These are phyloP conservation scores for Archilochus colubris DNA, from an alignment of 2,113 vertebrate genomes.

Conservation along the genomic window DNA sequence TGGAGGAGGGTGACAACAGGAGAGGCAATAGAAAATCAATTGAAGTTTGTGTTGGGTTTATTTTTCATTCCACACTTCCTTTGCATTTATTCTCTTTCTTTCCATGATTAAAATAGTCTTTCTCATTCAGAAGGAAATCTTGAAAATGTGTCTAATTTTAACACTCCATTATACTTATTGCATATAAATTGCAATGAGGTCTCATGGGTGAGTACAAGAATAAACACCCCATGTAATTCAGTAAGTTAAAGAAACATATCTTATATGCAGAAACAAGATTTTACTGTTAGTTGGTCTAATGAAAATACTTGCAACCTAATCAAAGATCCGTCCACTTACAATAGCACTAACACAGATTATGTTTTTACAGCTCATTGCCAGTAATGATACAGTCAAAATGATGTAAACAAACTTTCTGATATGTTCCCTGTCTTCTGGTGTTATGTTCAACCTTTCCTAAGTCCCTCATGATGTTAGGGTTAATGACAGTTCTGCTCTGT, in stretches of 20 bases:
- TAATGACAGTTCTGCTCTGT: not conserved
- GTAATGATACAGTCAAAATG: not conserved
- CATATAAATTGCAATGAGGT: not conserved
- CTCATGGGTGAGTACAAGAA: not conserved
- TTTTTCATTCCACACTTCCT: not conserved
- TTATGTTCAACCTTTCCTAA: not conserved
- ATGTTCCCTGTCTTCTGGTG: not conserved
- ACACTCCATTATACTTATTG: not conserved
- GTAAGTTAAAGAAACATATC: not conserved
- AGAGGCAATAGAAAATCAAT: not conserved
- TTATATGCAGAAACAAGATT: not conserved
- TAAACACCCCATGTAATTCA: not conserved
- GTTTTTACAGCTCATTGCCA: not conserved
- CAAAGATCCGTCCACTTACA: not conserved
- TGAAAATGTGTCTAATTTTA: not conserved
- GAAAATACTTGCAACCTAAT: not conserved
- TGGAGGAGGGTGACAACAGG: too few species aligned
- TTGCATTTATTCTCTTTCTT: not conserved
- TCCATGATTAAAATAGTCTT: not conserved
- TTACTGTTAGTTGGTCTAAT: not conserved
- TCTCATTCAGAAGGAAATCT: not conserved
- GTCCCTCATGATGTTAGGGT: not conserved
- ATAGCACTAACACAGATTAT: not conserved
- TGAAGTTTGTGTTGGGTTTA: not conserved
- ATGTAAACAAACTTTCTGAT: not conserved